These are phyloP conservation scores for Prochilodus magdalenae DNA, from an alignment of 2,113 vertebrate species.

Conservation along the genomic window DNA sequence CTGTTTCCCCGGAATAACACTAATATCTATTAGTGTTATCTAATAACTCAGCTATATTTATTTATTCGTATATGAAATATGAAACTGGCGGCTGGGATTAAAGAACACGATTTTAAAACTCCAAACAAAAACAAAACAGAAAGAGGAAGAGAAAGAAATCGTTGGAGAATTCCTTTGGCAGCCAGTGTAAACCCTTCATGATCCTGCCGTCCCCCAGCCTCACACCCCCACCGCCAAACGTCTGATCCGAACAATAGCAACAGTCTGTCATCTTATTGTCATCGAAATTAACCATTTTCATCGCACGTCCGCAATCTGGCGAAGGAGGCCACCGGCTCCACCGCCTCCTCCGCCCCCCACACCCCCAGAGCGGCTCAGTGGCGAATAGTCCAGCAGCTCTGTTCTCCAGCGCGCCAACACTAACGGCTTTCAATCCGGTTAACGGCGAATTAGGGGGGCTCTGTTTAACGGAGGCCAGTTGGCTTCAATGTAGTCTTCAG, in stretches of 20 bases:
- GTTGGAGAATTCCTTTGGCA: conserved; percentile 46
- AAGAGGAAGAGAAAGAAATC: background rate
- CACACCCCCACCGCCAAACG: conserved; percentile 44
- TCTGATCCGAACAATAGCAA: conserved; percentile 61
- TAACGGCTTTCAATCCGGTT: conserved; percentile 9
- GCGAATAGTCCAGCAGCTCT: conserved; percentile 37
- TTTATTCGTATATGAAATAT: background rate
- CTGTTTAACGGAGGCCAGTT: background rate
- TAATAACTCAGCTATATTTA: no score
- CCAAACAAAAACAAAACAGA: no score
- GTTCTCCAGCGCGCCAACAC: conserved; percentile 32
- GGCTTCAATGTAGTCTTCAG: background rate
- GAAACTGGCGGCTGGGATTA: background rate
- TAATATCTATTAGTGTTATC: no score
- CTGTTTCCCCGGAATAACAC: no score
- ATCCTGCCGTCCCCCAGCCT: conserved; percentile 1
- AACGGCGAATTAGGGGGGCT: background rate
- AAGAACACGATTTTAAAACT: background rate
- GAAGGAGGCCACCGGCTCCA: conserved; percentile 37
- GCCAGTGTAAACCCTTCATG: conserved; percentile 7
- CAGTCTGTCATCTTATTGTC: conserved; percentile 61
- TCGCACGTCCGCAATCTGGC: conserved; percentile 59
- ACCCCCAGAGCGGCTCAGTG: background rate
- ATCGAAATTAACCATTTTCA: conserved; percentile 63
- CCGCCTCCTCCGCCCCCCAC: conserved; percentile 17